Evolutionary conservation across 2,113 vertebrate species (phyloP).

Genomic region (Hippocampus abdominalis): DNA sequence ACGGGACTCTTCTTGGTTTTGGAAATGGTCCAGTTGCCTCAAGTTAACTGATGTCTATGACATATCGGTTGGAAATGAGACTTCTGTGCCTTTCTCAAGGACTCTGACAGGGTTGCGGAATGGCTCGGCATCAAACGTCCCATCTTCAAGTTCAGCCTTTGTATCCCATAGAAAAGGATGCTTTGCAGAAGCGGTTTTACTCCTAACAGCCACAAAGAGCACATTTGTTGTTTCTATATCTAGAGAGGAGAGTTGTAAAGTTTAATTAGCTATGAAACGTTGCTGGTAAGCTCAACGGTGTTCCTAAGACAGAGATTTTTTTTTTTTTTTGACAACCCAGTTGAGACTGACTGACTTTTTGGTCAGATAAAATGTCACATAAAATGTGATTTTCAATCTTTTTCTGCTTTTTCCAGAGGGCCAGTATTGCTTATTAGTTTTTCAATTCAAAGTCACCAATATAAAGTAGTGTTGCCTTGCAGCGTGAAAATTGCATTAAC

Average conservation of each 20-base stretch:
- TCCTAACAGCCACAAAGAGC: not conserved
- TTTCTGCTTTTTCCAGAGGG: not conserved
- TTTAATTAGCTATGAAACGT: slow-evolving; percentile 1
- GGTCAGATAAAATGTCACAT: not conserved
- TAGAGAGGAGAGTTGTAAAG: not conserved
- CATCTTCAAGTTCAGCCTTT: not conserved
- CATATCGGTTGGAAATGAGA: too few relatives aligned
- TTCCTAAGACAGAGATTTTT: not conserved
- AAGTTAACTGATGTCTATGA: too few relatives aligned
- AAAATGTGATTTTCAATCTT: not conserved
- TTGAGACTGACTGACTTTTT: not conserved
- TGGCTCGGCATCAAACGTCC: not conserved
- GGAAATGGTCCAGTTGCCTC: too few relatives aligned
- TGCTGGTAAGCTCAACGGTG: not conserved
- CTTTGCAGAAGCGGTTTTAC: not conserved
- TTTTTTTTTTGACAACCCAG: not conserved
- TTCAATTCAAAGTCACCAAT: too few relatives aligned
- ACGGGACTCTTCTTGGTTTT: not conserved
- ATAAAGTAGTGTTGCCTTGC: too few relatives aligned
- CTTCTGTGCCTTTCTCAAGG: not conserved
- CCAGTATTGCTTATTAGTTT: not conserved
- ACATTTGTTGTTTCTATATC: not conserved
- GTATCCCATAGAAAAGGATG: not conserved
- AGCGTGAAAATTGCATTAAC: too few relatives aligned
- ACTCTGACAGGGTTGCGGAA: not conserved